Percentiles rank a stretch among this genome's conserved stretches.
Conservation (phyloP, 2,797 vertebrate species). For the Rhinichthys osculus region DNA sequence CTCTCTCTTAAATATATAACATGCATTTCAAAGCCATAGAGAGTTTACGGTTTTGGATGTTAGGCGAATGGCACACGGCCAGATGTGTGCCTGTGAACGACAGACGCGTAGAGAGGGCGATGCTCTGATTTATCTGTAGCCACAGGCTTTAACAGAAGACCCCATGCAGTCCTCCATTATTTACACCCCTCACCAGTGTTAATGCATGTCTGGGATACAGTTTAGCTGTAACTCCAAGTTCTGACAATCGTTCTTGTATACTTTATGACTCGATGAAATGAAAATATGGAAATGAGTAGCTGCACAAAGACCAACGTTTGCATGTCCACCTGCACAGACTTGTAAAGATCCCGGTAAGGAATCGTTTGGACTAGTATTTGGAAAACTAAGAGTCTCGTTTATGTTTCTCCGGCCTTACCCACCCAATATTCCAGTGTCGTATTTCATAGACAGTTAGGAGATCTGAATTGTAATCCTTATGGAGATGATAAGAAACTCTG, state of each 20-base stretch:
- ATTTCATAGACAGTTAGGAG: constrained; percentile 47
- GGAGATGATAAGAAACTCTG: constrained; percentile 26
- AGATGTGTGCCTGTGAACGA: background rate
- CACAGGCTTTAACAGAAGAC: constrained; percentile 61
- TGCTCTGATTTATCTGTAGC: constrained; percentile 46
- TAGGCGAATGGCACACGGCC: background rate
- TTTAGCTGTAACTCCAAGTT: constrained; percentile 30
- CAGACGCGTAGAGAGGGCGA: constrained; percentile 13
- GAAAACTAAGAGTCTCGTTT: background rate
- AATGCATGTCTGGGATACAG: constrained; percentile 49
- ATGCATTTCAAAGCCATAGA: background rate
- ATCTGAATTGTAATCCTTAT: constrained; percentile 40
- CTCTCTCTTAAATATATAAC: background rate
- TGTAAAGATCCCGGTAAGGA: constrained; percentile 16
- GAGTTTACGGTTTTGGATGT: constrained; percentile 17
- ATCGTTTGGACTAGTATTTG: background rate
- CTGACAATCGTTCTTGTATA: constrained; percentile 22
- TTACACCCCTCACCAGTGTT: constrained; percentile 38
- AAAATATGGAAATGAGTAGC: constrained; percentile 45
- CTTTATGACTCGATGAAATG: constrained; percentile 36
- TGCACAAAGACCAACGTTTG: constrained; percentile 6
- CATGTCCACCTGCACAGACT: constrained; percentile 39
- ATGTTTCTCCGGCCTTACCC: background rate
- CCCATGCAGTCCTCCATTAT: constrained; percentile 12
- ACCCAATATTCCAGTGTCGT: constrained; percentile 17